Evolutionary conservation across 2,888 invertebrate genomes (phyloP).

Genomic region (Habroteleia sp.): DNA sequence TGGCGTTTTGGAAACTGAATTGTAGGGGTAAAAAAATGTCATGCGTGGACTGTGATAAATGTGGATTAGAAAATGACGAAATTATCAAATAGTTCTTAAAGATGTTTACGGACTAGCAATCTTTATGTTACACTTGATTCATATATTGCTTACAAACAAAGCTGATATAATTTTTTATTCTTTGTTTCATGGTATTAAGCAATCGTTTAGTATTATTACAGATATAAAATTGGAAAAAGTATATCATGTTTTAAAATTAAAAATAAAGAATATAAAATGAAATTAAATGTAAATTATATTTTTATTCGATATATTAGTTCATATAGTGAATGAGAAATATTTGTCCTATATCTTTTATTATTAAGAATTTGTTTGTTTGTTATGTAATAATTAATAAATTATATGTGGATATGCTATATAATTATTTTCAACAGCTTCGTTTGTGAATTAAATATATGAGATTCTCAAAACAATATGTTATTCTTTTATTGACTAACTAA

Average conservation of each 20-base stretch:
- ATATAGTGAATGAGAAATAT: not conserved
- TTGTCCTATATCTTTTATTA: not conserved
- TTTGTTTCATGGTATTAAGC: too few species aligned
- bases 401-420: not conserved
- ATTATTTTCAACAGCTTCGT: not conserved
- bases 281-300: not conserved
- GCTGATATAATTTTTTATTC: conserved; percentile 35
- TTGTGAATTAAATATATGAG: not conserved
- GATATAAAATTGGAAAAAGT: not conserved
- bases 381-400: not conserved
- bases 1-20: conserved; percentile 79
- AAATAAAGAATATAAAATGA: not conserved
- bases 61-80: conserved; percentile 73
- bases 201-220: not conserved
- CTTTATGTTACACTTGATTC: conserved; percentile 29
- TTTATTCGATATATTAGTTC: conserved; percentile 18
- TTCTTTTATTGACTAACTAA: conserved; percentile 8
- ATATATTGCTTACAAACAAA: conserved; percentile 37
- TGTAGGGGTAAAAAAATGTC: conserved; percentile 77
- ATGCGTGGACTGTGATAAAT: conserved; percentile 80
- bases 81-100: conserved; percentile 69
- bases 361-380: not conserved
- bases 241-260: conserved; percentile 50
- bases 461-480: too few species aligned
- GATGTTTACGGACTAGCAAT: conserved; percentile 26